Percentiles rank a stretch among this genome's conserved stretches.
Evolutionary conservation across 2,113 vertebrate species (phyloP).

Genomic region (Gopherus flavomarginatus): DNA sequence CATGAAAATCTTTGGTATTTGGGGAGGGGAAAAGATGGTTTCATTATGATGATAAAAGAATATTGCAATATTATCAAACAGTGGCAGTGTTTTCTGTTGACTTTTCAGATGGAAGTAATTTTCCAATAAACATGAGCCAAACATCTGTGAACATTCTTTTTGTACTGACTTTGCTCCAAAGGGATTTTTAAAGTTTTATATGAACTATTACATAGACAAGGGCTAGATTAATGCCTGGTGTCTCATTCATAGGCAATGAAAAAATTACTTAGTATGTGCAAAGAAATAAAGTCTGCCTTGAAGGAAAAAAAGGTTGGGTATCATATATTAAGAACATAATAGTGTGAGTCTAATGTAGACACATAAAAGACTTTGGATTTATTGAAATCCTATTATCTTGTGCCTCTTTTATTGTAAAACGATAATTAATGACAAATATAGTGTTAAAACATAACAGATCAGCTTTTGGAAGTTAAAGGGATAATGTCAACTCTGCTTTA

Average conservation of each 20-base stretch:
- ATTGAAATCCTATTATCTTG: background rate
- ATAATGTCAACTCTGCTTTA: background rate
- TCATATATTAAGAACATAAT: background rate
- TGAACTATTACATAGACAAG: background rate
- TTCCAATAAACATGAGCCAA: background rate
- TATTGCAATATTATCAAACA: background rate
- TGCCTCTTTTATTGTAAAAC: background rate
- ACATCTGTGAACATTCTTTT: background rate
- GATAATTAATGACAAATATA: slow-evolving; percentile 21
- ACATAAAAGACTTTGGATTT: background rate
- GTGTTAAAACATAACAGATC: background rate
- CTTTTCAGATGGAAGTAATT: background rate
- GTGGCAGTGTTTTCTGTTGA: background rate
- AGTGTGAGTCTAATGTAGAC: background rate
- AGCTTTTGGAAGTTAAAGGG: slow-evolving; percentile 22
- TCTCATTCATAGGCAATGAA: background rate
- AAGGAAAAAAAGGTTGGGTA: background rate
- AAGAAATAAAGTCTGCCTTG: rapidly evolving
- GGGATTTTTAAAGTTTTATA: background rate
- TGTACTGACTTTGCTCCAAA: background rate
- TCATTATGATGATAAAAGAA: background rate
- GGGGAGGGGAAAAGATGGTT: background rate
- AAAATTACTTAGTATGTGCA: background rate
- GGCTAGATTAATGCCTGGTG: background rate
- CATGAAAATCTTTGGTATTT: background rate